These are phyloP conservation scores for Belgica antarctica DNA, from an alignment of 2,888 invertebrate species.

Conservation along the genomic window DNA sequence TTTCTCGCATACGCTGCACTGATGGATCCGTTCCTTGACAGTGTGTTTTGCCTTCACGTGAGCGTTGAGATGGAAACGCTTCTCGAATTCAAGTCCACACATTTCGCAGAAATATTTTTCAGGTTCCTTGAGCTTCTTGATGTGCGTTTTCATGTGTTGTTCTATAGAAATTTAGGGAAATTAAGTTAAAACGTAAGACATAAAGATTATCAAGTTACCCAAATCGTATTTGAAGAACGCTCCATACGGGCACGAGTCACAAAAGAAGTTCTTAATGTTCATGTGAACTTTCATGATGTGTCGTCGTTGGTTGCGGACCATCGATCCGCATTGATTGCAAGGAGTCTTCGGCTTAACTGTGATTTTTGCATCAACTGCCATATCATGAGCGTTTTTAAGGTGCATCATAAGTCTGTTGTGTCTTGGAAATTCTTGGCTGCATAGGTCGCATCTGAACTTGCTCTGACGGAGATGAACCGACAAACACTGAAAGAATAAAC, in stretches of 20 bases:
- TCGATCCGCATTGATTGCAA: background rate
- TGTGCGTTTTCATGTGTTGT: constrained; percentile 19
- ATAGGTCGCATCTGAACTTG: background rate
- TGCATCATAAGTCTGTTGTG: background rate
- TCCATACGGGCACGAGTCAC: constrained; percentile 1
- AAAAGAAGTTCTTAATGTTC: constrained; percentile 6
- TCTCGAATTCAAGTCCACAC: constrained; percentile 11
- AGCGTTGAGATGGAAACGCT: constrained; percentile 35
- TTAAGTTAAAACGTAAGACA: background rate
- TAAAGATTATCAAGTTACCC: background rate
- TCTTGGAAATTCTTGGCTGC: background rate
- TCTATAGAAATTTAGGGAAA: background rate
- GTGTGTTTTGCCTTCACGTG: constrained; percentile 36
- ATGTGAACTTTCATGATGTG: constrained; percentile 18
- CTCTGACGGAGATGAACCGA: background rate
- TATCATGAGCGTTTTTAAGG: background rate
- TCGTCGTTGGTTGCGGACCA: background rate
- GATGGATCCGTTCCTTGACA: constrained; percentile 13
- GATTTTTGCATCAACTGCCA: background rate
- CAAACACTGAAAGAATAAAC: no score
- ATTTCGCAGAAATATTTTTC: constrained; percentile 9
- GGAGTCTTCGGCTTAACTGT: background rate
- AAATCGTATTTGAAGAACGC: background rate
- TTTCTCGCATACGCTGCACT: constrained; percentile 23
- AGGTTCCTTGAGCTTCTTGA: background rate